A percentile compares a stretch with the other conserved stretches of the same genome.
phyloP scores from a whole-genome alignment of 2,113 vertebrate genomes.

The Climacteris rufus region DNA sequence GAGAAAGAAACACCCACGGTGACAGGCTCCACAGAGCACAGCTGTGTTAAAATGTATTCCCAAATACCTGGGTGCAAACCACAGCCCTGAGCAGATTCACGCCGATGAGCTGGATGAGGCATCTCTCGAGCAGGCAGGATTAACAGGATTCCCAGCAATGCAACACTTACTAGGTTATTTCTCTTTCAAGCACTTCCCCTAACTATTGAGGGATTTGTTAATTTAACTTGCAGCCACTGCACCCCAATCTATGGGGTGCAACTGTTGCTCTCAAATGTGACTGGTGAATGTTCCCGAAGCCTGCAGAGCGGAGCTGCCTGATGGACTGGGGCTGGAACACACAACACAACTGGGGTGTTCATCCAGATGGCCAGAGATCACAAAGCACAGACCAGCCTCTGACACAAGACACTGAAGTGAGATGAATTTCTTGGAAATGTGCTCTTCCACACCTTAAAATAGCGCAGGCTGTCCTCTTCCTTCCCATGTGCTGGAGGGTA shows the following conservation, averaged over 20 bases:
- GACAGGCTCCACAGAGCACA: neutral
- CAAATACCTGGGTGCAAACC: neutral
- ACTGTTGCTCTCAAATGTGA: neutral
- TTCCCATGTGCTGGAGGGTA: neutral
- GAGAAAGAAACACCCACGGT: neutral
- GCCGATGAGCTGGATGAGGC: neutral
- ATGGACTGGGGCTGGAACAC: neutral
- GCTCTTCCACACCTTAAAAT: constrained; percentile 1
- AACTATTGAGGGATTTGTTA: neutral
- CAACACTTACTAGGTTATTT: neutral
- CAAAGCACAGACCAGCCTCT: neutral
- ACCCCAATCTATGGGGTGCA: neutral
- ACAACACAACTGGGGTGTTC: neutral
- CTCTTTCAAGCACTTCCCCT: neutral
- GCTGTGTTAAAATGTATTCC: neutral
- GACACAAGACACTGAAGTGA: neutral
- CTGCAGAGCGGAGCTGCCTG: neutral
- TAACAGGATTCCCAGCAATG: neutral
- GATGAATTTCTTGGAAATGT: neutral
- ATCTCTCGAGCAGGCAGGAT: neutral
- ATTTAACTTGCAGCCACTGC: neutral
- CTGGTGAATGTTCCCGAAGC: neutral
- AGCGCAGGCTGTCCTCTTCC: neutral
- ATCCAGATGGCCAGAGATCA: neutral
- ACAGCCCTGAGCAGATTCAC: neutral